Conservation (phyloP, 2,113 vertebrate species). For the Actinemys pallida region DNA sequence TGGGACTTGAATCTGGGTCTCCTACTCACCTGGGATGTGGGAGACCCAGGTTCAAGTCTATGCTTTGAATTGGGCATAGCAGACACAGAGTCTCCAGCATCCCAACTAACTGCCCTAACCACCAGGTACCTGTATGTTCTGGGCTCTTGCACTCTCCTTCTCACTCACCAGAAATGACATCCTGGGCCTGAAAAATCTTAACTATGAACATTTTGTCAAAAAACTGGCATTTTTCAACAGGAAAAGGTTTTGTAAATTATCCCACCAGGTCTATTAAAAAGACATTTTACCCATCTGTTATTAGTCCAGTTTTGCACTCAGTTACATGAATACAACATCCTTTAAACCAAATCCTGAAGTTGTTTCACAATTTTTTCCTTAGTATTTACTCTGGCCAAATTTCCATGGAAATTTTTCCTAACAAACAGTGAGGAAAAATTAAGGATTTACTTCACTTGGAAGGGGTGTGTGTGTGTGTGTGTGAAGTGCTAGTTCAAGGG, state of each 20-base stretch:
- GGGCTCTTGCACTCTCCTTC: neutral
- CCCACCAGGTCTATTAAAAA: neutral
- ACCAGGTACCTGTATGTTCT: neutral
- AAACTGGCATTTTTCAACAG: neutral
- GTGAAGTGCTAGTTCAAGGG: neutral
- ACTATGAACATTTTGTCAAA: neutral
- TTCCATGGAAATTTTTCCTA: neutral
- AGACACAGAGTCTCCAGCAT: neutral
- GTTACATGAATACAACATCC: neutral
- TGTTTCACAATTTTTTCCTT: neutral
- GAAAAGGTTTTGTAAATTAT: neutral
- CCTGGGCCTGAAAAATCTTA: neutral
- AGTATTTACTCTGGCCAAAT: neutral
- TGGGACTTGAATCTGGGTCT: neutral
- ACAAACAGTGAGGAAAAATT: neutral
- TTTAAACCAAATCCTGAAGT: neutral
- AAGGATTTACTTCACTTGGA: neutral
- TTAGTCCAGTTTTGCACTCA: neutral
- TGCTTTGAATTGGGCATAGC: neutral
- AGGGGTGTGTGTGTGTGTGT: neutral
- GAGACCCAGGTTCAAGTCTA: too few species aligned
- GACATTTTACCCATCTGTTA: fast-evolving
- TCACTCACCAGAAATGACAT: neutral
- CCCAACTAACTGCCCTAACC: neutral
- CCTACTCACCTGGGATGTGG: neutral